These are phyloP conservation scores for Gonioctena quinquepunctata DNA, from an alignment of 1,140 invertebrate genomes.

Conservation along the genomic window DNA sequence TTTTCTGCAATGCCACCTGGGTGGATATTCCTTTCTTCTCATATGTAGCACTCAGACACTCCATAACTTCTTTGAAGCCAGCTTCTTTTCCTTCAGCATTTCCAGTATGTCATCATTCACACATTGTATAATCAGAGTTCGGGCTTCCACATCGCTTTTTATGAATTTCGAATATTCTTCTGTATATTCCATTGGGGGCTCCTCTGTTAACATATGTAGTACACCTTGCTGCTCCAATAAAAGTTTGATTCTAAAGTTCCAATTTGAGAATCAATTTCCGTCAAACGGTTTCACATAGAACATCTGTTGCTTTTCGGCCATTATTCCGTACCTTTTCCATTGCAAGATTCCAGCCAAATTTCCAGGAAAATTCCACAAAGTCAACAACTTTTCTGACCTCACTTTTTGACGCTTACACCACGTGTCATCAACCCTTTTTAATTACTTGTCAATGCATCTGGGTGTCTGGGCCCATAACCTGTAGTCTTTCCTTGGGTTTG, in stretches of 20 bases:
- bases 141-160: background rate
- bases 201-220: background rate
- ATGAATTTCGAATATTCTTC: background rate
- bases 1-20: background rate
- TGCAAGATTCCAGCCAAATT: background rate
- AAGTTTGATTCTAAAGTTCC: background rate
- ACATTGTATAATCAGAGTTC: background rate
- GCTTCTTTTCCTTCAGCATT: background rate
- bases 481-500: background rate
- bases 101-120: background rate
- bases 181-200: background rate
- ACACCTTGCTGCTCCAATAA: background rate
- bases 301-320: background rate
- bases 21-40: background rate
- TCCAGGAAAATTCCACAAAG: background rate
- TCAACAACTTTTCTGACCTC: background rate
- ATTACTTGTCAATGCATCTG: no score
- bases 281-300: background rate
- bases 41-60: background rate
- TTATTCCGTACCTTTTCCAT: background rate
- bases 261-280: background rate
- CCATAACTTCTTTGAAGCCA: background rate
- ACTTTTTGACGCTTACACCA: background rate
- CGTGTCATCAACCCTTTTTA: no score
- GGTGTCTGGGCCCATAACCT: background rate